A percentile compares a stretch with the other conserved stretches of the same genome.
phyloP scores from a whole-genome alignment of 2,888 invertebrate genomes.

The Ommatoiulus sabulosus region DNA sequence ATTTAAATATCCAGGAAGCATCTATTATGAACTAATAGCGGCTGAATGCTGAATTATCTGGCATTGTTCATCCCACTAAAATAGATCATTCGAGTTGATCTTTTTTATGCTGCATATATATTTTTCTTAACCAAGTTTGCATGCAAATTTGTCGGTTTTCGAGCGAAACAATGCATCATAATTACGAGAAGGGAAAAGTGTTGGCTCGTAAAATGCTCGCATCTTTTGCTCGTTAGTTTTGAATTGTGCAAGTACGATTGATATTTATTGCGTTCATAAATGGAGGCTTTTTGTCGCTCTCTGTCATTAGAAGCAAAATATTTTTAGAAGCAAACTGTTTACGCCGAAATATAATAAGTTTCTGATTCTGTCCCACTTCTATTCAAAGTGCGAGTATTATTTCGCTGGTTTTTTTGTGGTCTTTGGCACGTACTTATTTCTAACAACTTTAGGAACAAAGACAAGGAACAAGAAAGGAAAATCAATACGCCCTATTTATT shows the following conservation, averaged over 20 bases:
- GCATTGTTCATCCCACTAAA: not conserved
- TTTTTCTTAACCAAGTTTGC: slow-evolving; percentile 7
- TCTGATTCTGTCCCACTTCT: slow-evolving; percentile 32
- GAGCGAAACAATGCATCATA: slow-evolving; percentile 22
- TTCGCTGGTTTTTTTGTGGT: not conserved
- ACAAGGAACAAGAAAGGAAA: slow-evolving; percentile 32
- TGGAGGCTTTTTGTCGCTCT: not conserved
- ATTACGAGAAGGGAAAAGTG: not conserved
- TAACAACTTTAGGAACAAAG: slow-evolving; percentile 45
- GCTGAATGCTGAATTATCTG: not conserved
- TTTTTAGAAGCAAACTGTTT: slow-evolving; percentile 35
- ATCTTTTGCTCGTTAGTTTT: slow-evolving; percentile 7
- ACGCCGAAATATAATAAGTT: slow-evolving; percentile 47
- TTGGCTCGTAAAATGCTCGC: not conserved
- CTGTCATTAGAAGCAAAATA: slow-evolving; percentile 12
- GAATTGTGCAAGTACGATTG: slow-evolving; percentile 12
- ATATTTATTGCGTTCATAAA: slow-evolving; percentile 27
- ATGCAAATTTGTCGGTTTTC: slow-evolving; percentile 46
- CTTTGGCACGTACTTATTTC: slow-evolving; percentile 48
- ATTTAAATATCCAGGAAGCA: not conserved
- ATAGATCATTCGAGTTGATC: not conserved
- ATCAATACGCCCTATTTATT: slow-evolving; percentile 44
- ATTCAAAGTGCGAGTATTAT: slow-evolving; percentile 47
- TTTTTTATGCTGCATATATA: not conserved
- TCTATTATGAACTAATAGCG: not conserved